Percentiles rank a stretch among this genome's conserved stretches.
Conservation (phyloP, 2,797 vertebrate species). For the Sebastes alutus region DNA sequence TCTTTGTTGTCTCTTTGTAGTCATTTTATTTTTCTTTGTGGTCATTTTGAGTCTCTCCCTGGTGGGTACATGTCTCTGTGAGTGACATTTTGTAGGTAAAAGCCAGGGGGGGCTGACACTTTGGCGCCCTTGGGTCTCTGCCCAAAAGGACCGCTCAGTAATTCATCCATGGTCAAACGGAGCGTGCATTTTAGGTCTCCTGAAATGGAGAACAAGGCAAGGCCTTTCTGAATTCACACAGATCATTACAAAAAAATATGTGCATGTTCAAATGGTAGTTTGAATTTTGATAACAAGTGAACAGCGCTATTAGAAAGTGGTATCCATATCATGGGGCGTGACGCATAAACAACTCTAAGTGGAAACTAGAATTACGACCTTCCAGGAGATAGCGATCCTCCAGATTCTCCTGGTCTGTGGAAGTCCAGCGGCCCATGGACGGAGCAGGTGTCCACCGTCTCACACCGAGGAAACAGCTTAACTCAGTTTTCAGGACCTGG, state of each 20-base stretch:
- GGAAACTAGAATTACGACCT: background rate
- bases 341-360: background rate
- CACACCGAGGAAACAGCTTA: slow-evolving; percentile 21
- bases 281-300: background rate
- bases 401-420: background rate
- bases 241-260: background rate
- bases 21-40: background rate
- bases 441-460: slow-evolving; percentile 41
- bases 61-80: too few species aligned
- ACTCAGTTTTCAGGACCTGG: background rate
- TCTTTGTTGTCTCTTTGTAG: background rate
- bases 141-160: background rate
- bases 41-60: too few species aligned
- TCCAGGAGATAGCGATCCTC: background rate
- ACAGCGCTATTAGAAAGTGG: background rate
- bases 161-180: too few species aligned
- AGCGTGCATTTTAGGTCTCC: background rate
- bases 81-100: too few species aligned
- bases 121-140: too few species aligned
- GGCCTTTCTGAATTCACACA: background rate
- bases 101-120: too few species aligned
- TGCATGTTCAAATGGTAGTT: background rate
- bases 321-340: background rate
- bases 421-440: background rate
- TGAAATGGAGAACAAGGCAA: background rate